phyloP scores from a whole-genome alignment of 2,888 invertebrate genomes.

The Troglohyphantes excavatus region DNA sequence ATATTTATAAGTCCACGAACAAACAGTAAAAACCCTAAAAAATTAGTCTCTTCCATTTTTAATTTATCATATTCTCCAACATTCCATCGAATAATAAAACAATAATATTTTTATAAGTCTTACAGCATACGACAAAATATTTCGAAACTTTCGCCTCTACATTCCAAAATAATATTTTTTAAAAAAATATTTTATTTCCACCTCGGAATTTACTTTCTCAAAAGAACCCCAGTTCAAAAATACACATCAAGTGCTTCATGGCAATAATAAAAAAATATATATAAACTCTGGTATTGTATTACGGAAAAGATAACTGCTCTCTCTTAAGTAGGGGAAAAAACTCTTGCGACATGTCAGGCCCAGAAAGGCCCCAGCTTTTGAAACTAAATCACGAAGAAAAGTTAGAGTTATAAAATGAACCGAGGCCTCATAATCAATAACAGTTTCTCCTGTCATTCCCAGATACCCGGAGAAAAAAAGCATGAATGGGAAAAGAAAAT shows the following conservation, averaged over 20 bases:
- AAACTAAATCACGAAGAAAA: conserved; percentile 66
- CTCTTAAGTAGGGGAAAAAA: conserved; percentile 50
- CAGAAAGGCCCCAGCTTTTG: conserved; percentile 33
- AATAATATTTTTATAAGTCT: not conserved
- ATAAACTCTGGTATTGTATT: conserved; percentile 45
- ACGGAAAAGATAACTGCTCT: conserved; percentile 54
- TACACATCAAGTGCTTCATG: not conserved
- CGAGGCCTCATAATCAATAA: conserved; percentile 62
- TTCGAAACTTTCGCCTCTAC: not conserved
- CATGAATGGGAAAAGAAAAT: conserved; percentile 38
- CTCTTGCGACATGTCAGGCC: conserved; percentile 42
- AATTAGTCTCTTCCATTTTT: too few relatives aligned
- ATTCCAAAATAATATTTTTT: too few relatives aligned
- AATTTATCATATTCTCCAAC: too few relatives aligned
- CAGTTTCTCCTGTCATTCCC: conserved; percentile 54
- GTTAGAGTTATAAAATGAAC: conserved; percentile 65
- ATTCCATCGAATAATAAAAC: conserved; percentile 1
- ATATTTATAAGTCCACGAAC: too few relatives aligned
- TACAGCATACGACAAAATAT: not conserved
- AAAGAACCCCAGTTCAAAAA: conserved; percentile 15
- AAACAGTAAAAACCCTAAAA: too few relatives aligned
- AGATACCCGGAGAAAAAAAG: conserved; percentile 37
- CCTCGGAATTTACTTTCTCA: not conserved
- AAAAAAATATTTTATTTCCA: not conserved
- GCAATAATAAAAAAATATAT: not conserved